phyloP scores from a whole-genome alignment of 2,888 invertebrate species.

The Volucella inanis region DNA sequence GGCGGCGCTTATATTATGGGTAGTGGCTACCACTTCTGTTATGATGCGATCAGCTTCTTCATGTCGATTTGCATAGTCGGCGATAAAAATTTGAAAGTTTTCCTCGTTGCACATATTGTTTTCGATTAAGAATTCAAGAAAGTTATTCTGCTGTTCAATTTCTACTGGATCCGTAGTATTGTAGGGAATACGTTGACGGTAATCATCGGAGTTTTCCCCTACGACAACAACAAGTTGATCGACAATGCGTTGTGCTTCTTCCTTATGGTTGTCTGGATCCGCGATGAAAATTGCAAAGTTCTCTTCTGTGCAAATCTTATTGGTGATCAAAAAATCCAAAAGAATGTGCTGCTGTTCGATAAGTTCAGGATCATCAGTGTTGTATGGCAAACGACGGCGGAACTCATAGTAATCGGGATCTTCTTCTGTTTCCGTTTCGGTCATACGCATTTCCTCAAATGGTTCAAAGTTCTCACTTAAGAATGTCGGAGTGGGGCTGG shows the following conservation, averaged over 20 bases:
- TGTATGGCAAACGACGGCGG: conserved; percentile 79
- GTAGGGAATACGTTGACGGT: conserved; percentile 76
- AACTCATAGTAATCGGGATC: conserved; percentile 77
- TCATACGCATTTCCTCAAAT: conserved; percentile 56
- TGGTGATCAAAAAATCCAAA: conserved; percentile 81
- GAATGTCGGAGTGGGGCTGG: conserved; percentile 46
- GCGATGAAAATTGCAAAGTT: conserved; percentile 82
- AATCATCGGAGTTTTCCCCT: conserved; percentile 74
- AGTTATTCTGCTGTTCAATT: conserved; percentile 76
- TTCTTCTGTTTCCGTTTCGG: conserved; percentile 32
- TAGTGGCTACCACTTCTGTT: conserved; percentile 50
- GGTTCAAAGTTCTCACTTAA: conserved; percentile 49
- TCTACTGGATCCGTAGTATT: conserved; percentile 76
- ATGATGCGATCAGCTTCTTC: conserved; percentile 76
- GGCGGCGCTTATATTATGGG: conserved; percentile 57
- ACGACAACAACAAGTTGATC: conserved; percentile 79
- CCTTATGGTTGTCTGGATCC: conserved; percentile 81
- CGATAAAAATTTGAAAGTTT: conserved; percentile 78
- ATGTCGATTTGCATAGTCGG: conserved; percentile 76
- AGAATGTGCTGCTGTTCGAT: conserved; percentile 81
- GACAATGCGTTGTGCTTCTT: conserved; percentile 80
- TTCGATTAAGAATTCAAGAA: conserved; percentile 77
- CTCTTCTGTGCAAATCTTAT: conserved; percentile 81
- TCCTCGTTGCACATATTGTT: conserved; percentile 78
- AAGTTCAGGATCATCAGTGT: conserved; percentile 79